phyloP scores from a whole-genome alignment of 2,113 vertebrate genomes.

The Anarrhichthys ocellatus region DNA sequence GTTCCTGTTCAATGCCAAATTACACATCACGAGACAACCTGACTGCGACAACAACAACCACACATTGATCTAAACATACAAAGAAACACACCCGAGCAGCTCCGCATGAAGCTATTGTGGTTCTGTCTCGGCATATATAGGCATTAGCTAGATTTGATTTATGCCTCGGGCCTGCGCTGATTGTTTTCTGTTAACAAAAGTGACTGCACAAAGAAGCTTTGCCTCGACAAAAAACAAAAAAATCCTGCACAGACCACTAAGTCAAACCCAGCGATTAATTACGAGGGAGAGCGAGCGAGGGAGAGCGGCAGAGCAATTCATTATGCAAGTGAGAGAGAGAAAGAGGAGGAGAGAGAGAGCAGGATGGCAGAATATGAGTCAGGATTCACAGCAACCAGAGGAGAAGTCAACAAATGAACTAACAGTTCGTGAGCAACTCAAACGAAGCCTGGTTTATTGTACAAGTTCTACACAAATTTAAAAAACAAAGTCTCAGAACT shows the following conservation, averaged over 20 bases:
- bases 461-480: background rate
- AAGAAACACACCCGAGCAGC: background rate
- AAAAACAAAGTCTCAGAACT: background rate
- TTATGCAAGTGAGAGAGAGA: constrained; percentile 25
- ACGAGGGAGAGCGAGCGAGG: background rate
- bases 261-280: constrained; percentile 69
- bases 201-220: constrained; percentile 68
- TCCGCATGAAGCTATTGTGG: constrained; percentile 17
- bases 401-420: constrained; percentile 6
- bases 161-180: constrained; percentile 47
- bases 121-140: constrained; percentile 35
- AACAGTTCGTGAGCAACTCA: constrained; percentile 65
- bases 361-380: constrained; percentile 39
- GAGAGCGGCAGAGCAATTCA: constrained; percentile 32
- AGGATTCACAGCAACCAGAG: constrained; percentile 85
- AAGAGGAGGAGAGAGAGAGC: background rate
- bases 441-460: constrained; percentile 51
- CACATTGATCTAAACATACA: background rate
- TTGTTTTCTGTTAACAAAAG: constrained; percentile 71
- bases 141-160: constrained; percentile 69
- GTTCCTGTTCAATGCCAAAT: background rate
- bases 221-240: constrained; percentile 46
- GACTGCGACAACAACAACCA: background rate
- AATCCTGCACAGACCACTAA: constrained; percentile 54
- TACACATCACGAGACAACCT: background rate